Base-by-base conservation (phyloP, 1,140 invertebrate species). In the Copidosoma floridanum region DNA sequence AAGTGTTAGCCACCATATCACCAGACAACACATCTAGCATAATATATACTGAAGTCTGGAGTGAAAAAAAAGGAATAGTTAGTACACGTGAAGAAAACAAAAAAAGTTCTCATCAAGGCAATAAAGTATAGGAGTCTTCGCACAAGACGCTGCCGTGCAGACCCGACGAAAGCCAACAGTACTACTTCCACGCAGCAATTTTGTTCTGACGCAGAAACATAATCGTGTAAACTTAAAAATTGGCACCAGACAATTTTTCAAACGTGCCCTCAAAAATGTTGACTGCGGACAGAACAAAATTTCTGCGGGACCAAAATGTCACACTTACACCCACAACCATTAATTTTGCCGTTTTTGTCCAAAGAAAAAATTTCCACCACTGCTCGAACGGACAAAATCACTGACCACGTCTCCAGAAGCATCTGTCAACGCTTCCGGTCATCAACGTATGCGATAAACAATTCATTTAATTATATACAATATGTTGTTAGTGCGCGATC, bases 1-100 rank as follows among this genome's bases (percentile, higher is more conserved):
- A 69, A 41, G 61, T 69, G 73, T 76, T 76, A 76, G 73, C 71
- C 67, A 67, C 70, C 71, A 74, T 67, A 71, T 71, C 43, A 72
- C 69, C 73, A 75, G 66, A 73, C 67, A 72, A 75, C 66, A 73
- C 69, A 75, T 68, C 60, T 65, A 72, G 71, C 68, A 72, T 63
- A 66, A 53, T 48, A 60, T 60, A 50, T 65, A 68, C 57, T 60
- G 59, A 55, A 44, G 63, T 69, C 61, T 64, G 59, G 61, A 65
- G 62, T 56, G 68, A 58, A 65, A 62, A n/a, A n/a, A n/a, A n/a
- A n/a, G n/a, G n/a, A n/a, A n/a, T n/a, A 71, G 69, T 69, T 72
- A 71, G 69, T 71, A 65, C 60, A 65, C 62, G 44, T 48, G 38
- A 48, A 46, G 20, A 51, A 52, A n/a, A n/a, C n/a, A n/a, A n/a